These are phyloP conservation scores for Triplophysa bombifrons DNA, from an alignment of 2,797 vertebrate genomes.

Conservation along the genomic window DNA sequence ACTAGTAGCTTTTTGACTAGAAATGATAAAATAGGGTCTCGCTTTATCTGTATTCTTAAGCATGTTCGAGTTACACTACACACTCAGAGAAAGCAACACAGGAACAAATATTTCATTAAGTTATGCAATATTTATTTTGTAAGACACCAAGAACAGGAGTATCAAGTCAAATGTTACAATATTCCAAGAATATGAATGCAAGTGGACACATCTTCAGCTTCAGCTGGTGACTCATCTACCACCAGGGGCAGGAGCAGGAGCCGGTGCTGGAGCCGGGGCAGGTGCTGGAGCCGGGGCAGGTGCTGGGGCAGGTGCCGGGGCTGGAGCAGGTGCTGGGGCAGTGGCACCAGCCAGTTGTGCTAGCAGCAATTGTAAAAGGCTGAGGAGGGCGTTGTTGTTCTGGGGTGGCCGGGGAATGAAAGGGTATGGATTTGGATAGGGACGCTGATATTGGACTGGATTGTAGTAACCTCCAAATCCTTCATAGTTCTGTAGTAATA, in stretches of 20 bases:
- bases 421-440: constrained; percentile 15
- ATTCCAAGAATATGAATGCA: not conserved
- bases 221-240: constrained; percentile 4
- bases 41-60: too few relatives aligned
- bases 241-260: not conserved
- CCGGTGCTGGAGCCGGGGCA: rapidly evolving
- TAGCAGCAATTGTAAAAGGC: constrained; percentile 39
- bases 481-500: constrained; percentile 16
- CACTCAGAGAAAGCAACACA: not conserved
- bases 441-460: constrained; percentile 7
- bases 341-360: constrained; percentile 6
- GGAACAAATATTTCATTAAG: constrained; percentile 1
- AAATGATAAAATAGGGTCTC: too few relatives aligned
- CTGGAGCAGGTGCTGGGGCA: not conserved
- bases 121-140: constrained; percentile 10
- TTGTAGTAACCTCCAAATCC: constrained; percentile 21
- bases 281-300: not conserved
- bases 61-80: not conserved
- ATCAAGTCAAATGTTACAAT: not conserved
- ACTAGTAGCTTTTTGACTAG: too few relatives aligned
- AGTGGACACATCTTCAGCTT: not conserved
- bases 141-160: not conserved
- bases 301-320: not conserved
- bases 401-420: not conserved
- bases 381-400: constrained; percentile 35